These are phyloP conservation scores for Rhynchonycteris naso DNA, from an alignment of 2,797 vertebrate genomes.

Conservation along the genomic window DNA sequence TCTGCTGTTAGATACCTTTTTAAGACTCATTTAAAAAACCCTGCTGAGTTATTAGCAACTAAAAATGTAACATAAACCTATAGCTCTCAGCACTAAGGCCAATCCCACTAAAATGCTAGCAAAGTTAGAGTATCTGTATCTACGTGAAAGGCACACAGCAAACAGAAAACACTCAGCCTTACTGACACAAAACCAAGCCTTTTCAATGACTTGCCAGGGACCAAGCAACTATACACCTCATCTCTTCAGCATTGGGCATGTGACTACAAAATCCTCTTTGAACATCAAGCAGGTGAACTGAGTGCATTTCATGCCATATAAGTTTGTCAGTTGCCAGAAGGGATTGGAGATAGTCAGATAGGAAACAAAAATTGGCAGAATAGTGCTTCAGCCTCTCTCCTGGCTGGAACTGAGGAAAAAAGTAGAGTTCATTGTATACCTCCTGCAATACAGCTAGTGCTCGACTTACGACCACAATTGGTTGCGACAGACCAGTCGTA, in stretches of 20 bases:
- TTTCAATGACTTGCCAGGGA: background rate
- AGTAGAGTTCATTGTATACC: background rate
- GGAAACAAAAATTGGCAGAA: background rate
- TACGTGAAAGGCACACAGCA: slow-evolving; percentile 58
- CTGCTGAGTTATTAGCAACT: slow-evolving; percentile 77
- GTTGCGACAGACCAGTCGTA: no score
- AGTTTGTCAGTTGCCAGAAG: background rate
- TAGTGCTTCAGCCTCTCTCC: background rate
- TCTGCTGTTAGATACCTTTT: background rate
- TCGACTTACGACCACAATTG: no score
- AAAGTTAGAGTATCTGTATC: slow-evolving; percentile 80
- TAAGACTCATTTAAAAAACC: background rate
- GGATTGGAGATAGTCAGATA: background rate
- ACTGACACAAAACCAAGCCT: slow-evolving; percentile 49
- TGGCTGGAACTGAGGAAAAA: background rate
- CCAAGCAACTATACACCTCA: background rate
- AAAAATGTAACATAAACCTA: slow-evolving; percentile 74
- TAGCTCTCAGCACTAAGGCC: slow-evolving; percentile 64
- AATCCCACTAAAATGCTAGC: slow-evolving; percentile 64
- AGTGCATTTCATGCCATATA: background rate
- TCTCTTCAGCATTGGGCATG: background rate
- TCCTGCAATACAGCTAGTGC: no score
- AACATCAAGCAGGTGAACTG: background rate
- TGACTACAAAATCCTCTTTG: background rate
- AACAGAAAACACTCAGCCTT: slow-evolving; percentile 59